Evolutionary conservation across 2,888 invertebrate species (phyloP).

Genomic region (Oasisia sp.): DNA sequence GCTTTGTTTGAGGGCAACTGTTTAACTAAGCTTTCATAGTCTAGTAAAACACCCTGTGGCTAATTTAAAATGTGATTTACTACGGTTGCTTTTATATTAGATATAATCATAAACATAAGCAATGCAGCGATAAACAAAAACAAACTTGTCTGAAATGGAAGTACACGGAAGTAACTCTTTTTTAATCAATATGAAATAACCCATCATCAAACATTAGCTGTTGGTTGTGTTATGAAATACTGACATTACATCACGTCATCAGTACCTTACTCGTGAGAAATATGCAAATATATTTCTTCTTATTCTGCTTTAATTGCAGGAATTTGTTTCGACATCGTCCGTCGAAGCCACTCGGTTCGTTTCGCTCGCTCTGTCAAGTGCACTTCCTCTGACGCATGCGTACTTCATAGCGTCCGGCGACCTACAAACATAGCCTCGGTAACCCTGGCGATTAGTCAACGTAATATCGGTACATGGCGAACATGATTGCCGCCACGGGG

Average conservation of each 20-base stretch:
- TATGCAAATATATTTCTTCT: neutral
- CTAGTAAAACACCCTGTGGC: neutral
- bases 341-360: neutral
- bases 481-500: neutral
- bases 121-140: neutral
- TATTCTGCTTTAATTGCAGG: neutral
- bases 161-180: constrained; percentile 6
- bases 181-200: neutral
- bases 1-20: neutral
- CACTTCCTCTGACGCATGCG: neutral
- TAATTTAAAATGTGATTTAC: neutral
- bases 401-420: neutral
- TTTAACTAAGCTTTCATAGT: neutral
- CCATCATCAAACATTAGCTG: neutral
- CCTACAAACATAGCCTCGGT: neutral
- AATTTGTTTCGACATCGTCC: neutral
- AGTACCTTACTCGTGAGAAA: neutral
- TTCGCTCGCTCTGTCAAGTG: constrained; percentile 11
- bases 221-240: neutral
- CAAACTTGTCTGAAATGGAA: neutral
- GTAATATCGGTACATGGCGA: neutral
- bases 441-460: neutral
- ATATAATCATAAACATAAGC: neutral
- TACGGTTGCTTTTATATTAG: neutral
- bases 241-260: neutral